Evolutionary conservation across 2,888 invertebrate genomes (phyloP).

Genomic region (Pandemis corylana): DNA sequence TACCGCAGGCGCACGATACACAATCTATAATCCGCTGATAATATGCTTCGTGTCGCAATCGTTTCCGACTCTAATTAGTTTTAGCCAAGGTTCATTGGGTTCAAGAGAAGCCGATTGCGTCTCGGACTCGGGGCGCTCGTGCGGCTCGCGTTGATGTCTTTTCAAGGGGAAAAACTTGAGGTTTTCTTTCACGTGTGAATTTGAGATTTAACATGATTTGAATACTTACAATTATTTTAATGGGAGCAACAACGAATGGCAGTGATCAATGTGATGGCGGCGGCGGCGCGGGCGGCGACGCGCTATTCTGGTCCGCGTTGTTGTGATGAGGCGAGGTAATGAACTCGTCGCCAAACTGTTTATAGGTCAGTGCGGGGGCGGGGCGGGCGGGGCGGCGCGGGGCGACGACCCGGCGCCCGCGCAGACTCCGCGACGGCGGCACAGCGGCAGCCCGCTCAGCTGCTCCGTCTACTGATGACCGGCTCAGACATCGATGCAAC

Average conservation of each 20-base stretch:
- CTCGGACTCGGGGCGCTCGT: background rate
- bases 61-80: too few relatives aligned
- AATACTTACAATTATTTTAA: too few relatives aligned
- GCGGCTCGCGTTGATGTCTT: constrained; percentile 37
- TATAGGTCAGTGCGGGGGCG: constrained; percentile 31
- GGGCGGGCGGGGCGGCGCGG: constrained; percentile 35
- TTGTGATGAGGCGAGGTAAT: constrained; percentile 37
- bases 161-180: constrained; percentile 15
- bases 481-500: background rate
- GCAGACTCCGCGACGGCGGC: constrained; percentile 42
- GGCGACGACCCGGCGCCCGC: constrained; percentile 77
- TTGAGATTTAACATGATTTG: background rate
- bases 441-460: too few relatives aligned
- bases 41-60: too few relatives aligned
- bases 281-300: background rate
- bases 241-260: background rate
- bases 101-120: background rate
- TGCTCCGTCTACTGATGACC: background rate
- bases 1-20: too few relatives aligned
- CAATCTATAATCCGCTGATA: too few relatives aligned
- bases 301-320: constrained; percentile 18
- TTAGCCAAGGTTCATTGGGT: background rate
- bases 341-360: constrained; percentile 33
- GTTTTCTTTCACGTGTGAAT: background rate
- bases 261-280: background rate